phyloP scores from a whole-genome alignment of 2,797 vertebrate genomes.

The Rhincodon typus region DNA sequence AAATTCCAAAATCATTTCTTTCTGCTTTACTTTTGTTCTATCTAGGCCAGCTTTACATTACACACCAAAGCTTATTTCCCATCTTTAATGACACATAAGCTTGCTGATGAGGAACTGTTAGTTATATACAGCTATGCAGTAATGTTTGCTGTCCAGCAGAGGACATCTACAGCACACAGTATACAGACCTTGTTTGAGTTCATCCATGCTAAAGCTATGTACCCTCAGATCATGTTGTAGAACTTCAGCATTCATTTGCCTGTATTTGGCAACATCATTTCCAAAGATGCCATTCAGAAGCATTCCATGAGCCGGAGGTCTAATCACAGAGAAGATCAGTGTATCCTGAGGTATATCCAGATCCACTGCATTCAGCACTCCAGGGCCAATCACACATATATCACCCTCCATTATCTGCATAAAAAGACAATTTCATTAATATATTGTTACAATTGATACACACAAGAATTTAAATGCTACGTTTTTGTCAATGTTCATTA shows the following conservation, averaged over 20 bases:
- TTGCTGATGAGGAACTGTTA: background rate
- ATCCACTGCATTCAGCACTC: slow-evolving; percentile 49
- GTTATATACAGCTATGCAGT: slow-evolving; percentile 49
- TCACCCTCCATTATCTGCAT: slow-evolving; percentile 57
- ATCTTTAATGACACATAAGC: background rate
- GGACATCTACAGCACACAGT: slow-evolving; percentile 55
- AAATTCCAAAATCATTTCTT: background rate
- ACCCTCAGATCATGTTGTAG: slow-evolving; percentile 46
- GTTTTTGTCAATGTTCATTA: background rate
- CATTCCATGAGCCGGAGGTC: slow-evolving; percentile 48
- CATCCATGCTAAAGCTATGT: slow-evolving; percentile 54
- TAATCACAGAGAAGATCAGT: slow-evolving; percentile 51
- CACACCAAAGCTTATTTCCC: background rate
- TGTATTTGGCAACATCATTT: slow-evolving; percentile 42
- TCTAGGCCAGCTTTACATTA: background rate
- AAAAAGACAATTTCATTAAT: slow-evolving; percentile 13
- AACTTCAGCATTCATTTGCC: slow-evolving; percentile 46
- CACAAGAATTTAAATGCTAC: background rate
- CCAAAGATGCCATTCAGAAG: slow-evolving; percentile 52
- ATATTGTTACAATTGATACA: background rate
- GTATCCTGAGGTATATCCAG: slow-evolving; percentile 47
- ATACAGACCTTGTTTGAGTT: slow-evolving; percentile 52
- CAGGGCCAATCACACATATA: slow-evolving; percentile 46
- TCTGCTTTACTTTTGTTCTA: background rate
- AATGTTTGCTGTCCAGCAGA: slow-evolving; percentile 57